phyloP scores from a whole-genome alignment of 2,797 vertebrate species.

The Lagothrix lagotricha region DNA sequence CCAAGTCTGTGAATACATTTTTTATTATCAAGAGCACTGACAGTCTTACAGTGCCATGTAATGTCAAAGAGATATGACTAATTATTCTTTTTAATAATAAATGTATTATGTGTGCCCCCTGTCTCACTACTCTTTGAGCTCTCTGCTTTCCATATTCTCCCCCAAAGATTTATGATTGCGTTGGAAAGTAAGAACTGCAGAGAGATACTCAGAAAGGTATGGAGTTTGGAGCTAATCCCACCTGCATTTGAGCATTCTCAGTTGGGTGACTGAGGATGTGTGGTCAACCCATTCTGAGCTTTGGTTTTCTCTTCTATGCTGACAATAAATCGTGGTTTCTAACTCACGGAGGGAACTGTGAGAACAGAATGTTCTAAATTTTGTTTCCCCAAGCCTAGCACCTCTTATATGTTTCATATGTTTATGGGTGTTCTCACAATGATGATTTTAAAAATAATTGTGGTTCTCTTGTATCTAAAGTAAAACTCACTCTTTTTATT shows the following conservation, averaged over 20 bases:
- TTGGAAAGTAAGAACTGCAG: background rate
- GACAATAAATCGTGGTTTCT: background rate
- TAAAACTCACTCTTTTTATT: background rate
- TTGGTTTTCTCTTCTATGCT: fast-evolving
- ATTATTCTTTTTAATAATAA: too few relatives aligned
- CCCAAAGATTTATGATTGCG: fast-evolving
- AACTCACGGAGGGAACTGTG: fast-evolving
- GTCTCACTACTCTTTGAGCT: background rate
- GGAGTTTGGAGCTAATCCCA: background rate
- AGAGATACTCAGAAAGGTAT: too few relatives aligned
- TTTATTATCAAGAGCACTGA: fast-evolving
- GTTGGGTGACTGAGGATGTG: fast-evolving
- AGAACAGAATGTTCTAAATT: background rate
- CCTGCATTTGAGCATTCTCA: fast-evolving
- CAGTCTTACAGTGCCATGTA: background rate
- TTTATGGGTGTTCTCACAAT: fast-evolving
- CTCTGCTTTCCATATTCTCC: too few relatives aligned
- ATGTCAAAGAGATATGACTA: background rate
- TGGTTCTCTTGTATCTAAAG: background rate
- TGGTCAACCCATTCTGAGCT: too few relatives aligned
- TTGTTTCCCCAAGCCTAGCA: background rate
- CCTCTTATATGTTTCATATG: fast-evolving
- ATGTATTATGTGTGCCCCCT: background rate
- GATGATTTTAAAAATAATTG: background rate
- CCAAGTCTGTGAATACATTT: fast-evolving